A percentile compares a stretch with the other conserved stretches of the same genome.
phyloP scores from a whole-genome alignment of 2,888 invertebrate genomes.

The Apotomis turbidana region DNA sequence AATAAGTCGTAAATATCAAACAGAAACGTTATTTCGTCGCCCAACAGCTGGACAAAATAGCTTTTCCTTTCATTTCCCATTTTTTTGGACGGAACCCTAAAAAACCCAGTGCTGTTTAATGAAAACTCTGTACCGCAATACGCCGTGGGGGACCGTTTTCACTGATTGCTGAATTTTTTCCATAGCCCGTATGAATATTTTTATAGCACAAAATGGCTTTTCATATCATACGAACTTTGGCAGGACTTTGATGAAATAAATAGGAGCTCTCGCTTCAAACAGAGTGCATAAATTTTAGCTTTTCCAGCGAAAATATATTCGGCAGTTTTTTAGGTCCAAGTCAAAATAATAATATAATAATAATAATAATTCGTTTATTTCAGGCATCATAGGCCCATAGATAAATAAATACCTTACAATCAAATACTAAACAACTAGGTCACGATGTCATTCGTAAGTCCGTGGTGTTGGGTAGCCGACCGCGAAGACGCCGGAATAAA shows the following conservation, averaged over 20 bases:
- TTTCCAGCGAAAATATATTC: not conserved
- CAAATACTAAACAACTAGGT: too few relatives aligned
- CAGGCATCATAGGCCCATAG: too few relatives aligned
- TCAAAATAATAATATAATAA: too few relatives aligned
- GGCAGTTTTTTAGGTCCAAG: not conserved
- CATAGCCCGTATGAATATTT: constrained; percentile 74
- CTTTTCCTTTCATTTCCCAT: constrained; percentile 24
- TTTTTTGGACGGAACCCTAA: constrained; percentile 34
- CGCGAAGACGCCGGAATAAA: too few relatives aligned
- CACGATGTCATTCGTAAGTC: too few relatives aligned
- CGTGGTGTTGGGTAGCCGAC: too few relatives aligned
- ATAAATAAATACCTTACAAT: too few relatives aligned
- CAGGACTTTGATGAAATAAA: constrained; percentile 49
- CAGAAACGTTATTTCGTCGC: constrained; percentile 27
- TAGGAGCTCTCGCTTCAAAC: constrained; percentile 6
- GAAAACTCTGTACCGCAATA: constrained; percentile 79
- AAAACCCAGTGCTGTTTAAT: constrained; percentile 70
- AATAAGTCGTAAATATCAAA: constrained; percentile 24
- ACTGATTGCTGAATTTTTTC: constrained; percentile 76
- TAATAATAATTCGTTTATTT: too few relatives aligned
- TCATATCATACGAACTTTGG: constrained; percentile 50
- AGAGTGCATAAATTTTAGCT: constrained; percentile 1
- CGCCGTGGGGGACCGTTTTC: constrained; percentile 76
- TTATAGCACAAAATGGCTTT: constrained; percentile 56
- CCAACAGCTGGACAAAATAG: constrained; percentile 34